These are phyloP conservation scores for Acropora tenuis DNA, from an alignment of 64 coral and sea anemone species.

Conservation along the genomic window DNA sequence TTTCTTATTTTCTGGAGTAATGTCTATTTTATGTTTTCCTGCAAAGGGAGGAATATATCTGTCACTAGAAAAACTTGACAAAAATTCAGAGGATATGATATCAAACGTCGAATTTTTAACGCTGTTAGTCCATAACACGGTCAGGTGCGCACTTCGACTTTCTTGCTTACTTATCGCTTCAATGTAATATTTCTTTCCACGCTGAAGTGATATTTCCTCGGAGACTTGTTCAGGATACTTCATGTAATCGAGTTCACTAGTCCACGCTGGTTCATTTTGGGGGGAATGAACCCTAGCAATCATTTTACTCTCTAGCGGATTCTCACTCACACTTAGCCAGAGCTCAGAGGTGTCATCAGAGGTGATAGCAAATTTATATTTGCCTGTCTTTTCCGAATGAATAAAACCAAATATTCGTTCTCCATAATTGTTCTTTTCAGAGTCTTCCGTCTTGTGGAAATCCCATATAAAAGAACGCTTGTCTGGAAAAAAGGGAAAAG, in stretches of 20 bases:
- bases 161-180: slow-evolving; percentile 85
- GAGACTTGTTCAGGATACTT: slow-evolving; percentile 87
- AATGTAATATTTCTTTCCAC: slow-evolving; percentile 82
- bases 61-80: not conserved
- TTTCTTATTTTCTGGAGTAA: too few relatives aligned
- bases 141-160: slow-evolving; percentile 26
- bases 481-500: slow-evolving; percentile 76
- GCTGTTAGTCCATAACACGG: slow-evolving; percentile 61
- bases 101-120: not conserved
- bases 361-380: slow-evolving; percentile 80
- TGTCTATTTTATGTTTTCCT: not conserved
- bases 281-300: slow-evolving; percentile 76
- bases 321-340: slow-evolving; percentile 80
- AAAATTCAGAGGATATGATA: not conserved
- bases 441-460: not conserved
- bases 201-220: slow-evolving; percentile 45
- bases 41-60: not conserved
- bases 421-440: slow-evolving; percentile 57
- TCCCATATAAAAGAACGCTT: slow-evolving; percentile 42
- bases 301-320: slow-evolving; percentile 47
- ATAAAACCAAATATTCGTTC: slow-evolving; percentile 90
- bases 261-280: slow-evolving; percentile 16
- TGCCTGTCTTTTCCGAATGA: slow-evolving; percentile 66
- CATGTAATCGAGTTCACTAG: slow-evolving; percentile 59
- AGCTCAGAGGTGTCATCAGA: slow-evolving; percentile 92